Evolutionary conservation across 1,140 invertebrate genomes (phyloP).

Genomic region (Microvelia longipes): DNA sequence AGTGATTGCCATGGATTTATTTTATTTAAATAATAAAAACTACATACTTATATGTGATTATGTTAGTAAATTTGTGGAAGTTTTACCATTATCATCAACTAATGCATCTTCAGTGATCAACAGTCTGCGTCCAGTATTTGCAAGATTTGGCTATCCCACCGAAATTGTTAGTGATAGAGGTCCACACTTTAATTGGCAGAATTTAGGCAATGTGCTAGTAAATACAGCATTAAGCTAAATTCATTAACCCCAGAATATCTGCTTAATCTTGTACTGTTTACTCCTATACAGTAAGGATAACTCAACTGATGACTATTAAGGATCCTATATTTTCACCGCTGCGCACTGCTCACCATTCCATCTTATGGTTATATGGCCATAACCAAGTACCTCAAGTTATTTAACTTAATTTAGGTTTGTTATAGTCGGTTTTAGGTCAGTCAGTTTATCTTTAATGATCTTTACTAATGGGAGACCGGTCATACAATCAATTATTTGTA

Average conservation of each 20-base stretch:
- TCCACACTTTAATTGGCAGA: not conserved
- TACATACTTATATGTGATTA: not conserved
- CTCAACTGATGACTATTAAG: too few relatives aligned
- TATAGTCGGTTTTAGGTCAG: too few relatives aligned
- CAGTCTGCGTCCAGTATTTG: not conserved
- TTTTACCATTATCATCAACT: not conserved
- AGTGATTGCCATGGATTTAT: not conserved
- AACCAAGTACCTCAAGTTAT: too few relatives aligned
- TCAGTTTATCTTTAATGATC: too few relatives aligned
- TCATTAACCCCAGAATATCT: not conserved
- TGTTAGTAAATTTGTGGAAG: not conserved
- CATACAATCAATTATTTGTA: too few relatives aligned
- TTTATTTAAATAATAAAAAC: not conserved
- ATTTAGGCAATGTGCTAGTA: not conserved
- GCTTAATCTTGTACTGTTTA: too few relatives aligned
- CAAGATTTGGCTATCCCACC: not conserved
- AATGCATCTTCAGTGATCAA: not conserved
- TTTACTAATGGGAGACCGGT: too few relatives aligned
- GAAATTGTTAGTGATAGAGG: not conserved
- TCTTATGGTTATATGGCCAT: too few relatives aligned
- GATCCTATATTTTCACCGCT: too few relatives aligned
- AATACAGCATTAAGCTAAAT: not conserved
- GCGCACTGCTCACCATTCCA: too few relatives aligned
- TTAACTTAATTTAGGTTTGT: too few relatives aligned
- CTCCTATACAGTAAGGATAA: too few relatives aligned